Evolutionary conservation across 2,113 vertebrate genomes (phyloP), one percentile per base, ranked within the genome.

Genomic region (Zosterops japonicus): DNA sequence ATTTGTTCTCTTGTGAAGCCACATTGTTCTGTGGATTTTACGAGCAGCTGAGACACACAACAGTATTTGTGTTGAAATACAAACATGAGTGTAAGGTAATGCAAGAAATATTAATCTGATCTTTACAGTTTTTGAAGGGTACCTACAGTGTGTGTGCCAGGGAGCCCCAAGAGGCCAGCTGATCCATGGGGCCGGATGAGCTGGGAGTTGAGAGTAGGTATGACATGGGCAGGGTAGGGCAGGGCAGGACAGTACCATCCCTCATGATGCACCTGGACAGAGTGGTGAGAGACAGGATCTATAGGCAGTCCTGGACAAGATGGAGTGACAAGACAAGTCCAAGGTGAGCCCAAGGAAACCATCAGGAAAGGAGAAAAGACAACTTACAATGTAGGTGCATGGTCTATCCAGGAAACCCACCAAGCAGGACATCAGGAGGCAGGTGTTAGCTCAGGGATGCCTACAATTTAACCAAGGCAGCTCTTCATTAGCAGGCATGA

Each of bases 271-370:
- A 24, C 55, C 31, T 71, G 28, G 28, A 17, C 28, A 50, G 22
- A 28, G 29, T 27, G 28, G 2, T 63, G 31, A n/a, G 41, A 52
- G 14, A 35, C 12, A 52, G 18, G 9, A 36, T 52, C 27, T 1
- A 2, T 1, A 0, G 0, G 5, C 12, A 52, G 23, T 27, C 41
- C 15, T 5, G 55, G 33, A 35, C 13, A 52, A 42, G 18, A 8
- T 25, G 16, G 60, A 7, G 4, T 59, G 46, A 35, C 0, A 2
- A 55, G n/a, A 25, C 18, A 81, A 53, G 49, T 22, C 68, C 44
- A 39, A 53, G 18, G 6, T 50, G 22, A 83, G 6, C 16, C 20
- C 56, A 79, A 27, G 12, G 6, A 65, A 50, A 29, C 23, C 14
- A 13, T 76, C 18, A 25, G 27, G 31, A 60, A 35, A 49, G 4